These are phyloP conservation scores for Blastobasis adustella DNA, from an alignment of 2,888 invertebrate genomes.

Conservation along the genomic window DNA sequence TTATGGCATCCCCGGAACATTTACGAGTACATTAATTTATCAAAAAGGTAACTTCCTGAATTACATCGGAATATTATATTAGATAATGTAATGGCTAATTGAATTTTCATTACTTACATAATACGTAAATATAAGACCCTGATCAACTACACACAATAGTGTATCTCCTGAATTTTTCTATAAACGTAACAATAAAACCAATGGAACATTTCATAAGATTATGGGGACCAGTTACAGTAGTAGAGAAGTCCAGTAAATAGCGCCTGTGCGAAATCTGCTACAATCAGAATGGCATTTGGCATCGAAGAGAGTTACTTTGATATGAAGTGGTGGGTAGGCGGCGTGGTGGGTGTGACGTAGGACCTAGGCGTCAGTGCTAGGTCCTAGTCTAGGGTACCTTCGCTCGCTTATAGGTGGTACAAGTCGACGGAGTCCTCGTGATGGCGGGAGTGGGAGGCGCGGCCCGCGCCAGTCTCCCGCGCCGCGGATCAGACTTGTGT, in stretches of 20 bases:
- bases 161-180: background rate
- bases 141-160: constrained; percentile 44
- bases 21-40: constrained; percentile 24
- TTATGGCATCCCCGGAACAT: background rate
- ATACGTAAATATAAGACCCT: constrained; percentile 53
- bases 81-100: constrained; percentile 34
- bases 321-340: too few relatives aligned
- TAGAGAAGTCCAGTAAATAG: background rate
- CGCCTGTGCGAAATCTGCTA: background rate
- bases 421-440: constrained; percentile 43
- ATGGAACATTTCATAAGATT: background rate
- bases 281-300: background rate
- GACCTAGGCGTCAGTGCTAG: too few relatives aligned
- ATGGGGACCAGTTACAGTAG: background rate
- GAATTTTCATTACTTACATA: constrained; percentile 42
- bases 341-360: too few relatives aligned
- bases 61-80: constrained; percentile 26
- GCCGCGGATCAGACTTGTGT: constrained; percentile 84
- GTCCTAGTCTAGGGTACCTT: background rate
- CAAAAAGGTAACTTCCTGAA: constrained; percentile 30
- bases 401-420: constrained; percentile 46
- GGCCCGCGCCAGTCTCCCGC: constrained; percentile 45
- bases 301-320: too few relatives aligned
- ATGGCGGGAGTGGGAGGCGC: constrained; percentile 45
- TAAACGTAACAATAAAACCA: background rate